These are phyloP conservation scores for Trissonchulus latispiculum DNA, from an alignment of 2,888 invertebrate genomes.

Conservation along the genomic window DNA sequence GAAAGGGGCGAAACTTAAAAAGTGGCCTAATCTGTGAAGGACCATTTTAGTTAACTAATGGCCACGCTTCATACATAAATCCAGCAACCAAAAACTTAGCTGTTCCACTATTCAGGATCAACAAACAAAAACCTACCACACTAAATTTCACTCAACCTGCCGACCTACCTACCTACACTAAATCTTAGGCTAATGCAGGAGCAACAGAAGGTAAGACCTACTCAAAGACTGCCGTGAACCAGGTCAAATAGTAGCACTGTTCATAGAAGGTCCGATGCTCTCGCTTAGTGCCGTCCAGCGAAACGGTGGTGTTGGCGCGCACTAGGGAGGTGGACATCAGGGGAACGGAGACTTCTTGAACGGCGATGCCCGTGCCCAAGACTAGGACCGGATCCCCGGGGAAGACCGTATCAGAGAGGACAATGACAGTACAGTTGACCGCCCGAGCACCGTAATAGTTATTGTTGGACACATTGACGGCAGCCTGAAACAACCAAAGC, in stretches of 20 bases:
- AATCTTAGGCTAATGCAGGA: too few species aligned
- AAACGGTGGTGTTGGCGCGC: conserved; percentile 1
- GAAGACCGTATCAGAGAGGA: conserved; percentile 36
- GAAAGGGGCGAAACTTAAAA: too few species aligned
- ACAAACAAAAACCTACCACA: too few species aligned
- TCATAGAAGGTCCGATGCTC: neutral
- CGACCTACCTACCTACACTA: too few species aligned
- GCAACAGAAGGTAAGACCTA: neutral
- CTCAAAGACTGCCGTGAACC: neutral
- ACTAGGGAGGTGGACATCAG: neutral
- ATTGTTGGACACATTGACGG: conserved; percentile 44
- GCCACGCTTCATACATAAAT: too few species aligned
- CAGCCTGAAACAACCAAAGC: conserved; percentile 40
- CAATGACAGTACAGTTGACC: conserved; percentile 33
- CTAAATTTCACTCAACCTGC: too few species aligned
- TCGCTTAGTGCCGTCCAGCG: neutral
- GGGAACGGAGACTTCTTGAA: conserved; percentile 3
- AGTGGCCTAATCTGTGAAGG: too few species aligned
- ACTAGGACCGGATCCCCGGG: conserved; percentile 26
- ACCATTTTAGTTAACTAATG: too few species aligned
- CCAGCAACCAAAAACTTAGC: too few species aligned
- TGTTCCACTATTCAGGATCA: too few species aligned
- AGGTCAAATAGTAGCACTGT: neutral
- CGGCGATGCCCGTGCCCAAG: conserved; percentile 29
- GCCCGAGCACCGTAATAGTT: conserved; percentile 45